Conservation (phyloP, 2,888 invertebrate species). For the Cylloceria caligata region DNA sequence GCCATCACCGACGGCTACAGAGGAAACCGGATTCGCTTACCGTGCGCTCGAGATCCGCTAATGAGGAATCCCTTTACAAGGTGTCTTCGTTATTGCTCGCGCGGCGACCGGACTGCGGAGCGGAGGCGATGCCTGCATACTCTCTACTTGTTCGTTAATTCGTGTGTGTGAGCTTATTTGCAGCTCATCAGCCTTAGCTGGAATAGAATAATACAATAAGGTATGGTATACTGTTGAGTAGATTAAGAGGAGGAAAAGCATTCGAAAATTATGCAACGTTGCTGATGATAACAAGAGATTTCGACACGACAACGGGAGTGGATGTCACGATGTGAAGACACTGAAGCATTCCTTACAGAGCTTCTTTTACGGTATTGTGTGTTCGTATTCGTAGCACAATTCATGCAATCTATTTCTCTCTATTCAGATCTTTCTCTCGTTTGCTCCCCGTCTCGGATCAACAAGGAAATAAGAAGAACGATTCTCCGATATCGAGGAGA, state of each 20-base stretch:
- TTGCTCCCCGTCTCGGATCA: not conserved
- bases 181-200: not conserved
- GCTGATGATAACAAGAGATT: constrained; percentile 32
- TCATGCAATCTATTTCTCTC: constrained; percentile 12
- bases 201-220: constrained; percentile 33
- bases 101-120: constrained; percentile 27
- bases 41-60: constrained; percentile 71
- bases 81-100: constrained; percentile 70
- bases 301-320: constrained; percentile 43
- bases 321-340: constrained; percentile 31
- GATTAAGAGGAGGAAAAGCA: constrained; percentile 21
- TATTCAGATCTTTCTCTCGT: constrained; percentile 1
- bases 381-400: not conserved
- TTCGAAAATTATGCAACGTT: constrained; percentile 47
- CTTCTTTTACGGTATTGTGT: not conserved
- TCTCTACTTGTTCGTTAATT: constrained; percentile 7
- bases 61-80: constrained; percentile 76
- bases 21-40: constrained; percentile 75
- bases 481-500: constrained; percentile 18
- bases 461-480: not conserved
- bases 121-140: not conserved
- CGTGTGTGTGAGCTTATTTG: not conserved
- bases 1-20: constrained; percentile 54
- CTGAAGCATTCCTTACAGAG: constrained; percentile 26
- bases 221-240: not conserved